Base-by-base conservation (phyloP, 2,888 invertebrate species). In the Mechanitis mazaeus region DNA sequence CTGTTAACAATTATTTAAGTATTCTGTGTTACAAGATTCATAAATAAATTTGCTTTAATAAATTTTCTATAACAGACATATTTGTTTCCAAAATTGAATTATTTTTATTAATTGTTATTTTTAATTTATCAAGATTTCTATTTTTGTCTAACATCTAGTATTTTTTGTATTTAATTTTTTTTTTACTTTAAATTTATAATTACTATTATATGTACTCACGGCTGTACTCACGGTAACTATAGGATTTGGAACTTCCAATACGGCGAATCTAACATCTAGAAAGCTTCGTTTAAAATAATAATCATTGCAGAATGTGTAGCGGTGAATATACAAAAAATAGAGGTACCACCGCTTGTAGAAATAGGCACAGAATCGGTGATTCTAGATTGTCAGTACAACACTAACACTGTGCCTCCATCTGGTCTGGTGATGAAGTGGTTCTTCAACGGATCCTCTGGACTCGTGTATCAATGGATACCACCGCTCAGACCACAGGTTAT, bases 391-490 rank as follows among this genome's bases (percentile, higher is more conserved):
- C 83, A 85, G 68, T 87, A 80, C 71, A 78, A 68, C 46, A 74
- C 74, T 1, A 75, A 73, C 12, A 68, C 72, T 2, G 71, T 64
- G 12, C 64, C 73, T 0, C 78, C 84, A 0, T 77, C 78, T 2
- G 90, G 89, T 0, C 76, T 90, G 4, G 89, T 90, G 66, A 77
- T 90, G 72, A 90, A 90, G 73, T 90, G 90, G 90, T 90, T 90
- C 76, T 89, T 88, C 75, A 89, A 89, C 70, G 82, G 87, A 1
- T 83, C 87, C 38, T 78, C 85, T 0, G 86, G 87, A 3, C 74
- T 88, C 42, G 87, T 90, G 50, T 90, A 89, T 71, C 90, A 90
- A 68, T 90, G 90, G 90, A 90, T 90, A 69, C 90, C 90, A 7
- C 88, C 90, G 0, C 69, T 80, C 68, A 75, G 77, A 62, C 90